Conservation (phyloP, 2,888 invertebrate genomes). For the Ferdinandea cuprea region DNA sequence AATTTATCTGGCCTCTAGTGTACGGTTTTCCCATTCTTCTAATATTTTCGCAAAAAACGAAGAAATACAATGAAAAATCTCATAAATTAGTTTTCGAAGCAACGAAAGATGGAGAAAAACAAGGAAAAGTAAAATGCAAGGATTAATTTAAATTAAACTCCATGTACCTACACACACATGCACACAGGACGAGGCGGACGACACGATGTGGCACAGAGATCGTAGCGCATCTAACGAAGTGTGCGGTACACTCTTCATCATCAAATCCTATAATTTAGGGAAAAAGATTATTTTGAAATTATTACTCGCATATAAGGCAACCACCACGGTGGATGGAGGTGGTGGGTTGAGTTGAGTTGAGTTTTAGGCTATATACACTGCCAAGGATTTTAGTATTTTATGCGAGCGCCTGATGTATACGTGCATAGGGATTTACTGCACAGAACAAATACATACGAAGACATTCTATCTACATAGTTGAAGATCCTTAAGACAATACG, state of each 20-base stretch:
- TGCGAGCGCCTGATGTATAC: neutral
- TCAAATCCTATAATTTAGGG: constrained; percentile 60
- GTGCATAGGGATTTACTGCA: neutral
- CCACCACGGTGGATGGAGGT: neutral
- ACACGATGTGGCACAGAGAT: constrained; percentile 23
- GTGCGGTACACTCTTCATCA: constrained; percentile 49
- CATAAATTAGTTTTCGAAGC: neutral
- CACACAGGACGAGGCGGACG: neutral
- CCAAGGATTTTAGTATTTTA: constrained; percentile 25
- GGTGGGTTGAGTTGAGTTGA: neutral
- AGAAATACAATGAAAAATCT: constrained; percentile 29
- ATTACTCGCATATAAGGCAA: constrained; percentile 39
- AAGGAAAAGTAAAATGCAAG: constrained; percentile 49
- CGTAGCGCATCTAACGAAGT: constrained; percentile 42
- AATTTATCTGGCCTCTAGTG: constrained; percentile 23
- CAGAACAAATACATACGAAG: neutral
- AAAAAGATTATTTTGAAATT: constrained; percentile 67
- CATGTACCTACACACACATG: neutral
- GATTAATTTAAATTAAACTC: constrained; percentile 67
- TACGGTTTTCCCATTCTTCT: neutral
- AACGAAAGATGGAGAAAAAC: constrained; percentile 17
- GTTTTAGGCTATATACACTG: neutral
- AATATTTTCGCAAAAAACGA: no score
- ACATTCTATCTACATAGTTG: neutral
- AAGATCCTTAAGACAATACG: neutral